Percentiles rank a stretch among this genome's conserved stretches.
phyloP scores from a whole-genome alignment of 2,888 invertebrate species.

The Drosophila glabriapex region DNA sequence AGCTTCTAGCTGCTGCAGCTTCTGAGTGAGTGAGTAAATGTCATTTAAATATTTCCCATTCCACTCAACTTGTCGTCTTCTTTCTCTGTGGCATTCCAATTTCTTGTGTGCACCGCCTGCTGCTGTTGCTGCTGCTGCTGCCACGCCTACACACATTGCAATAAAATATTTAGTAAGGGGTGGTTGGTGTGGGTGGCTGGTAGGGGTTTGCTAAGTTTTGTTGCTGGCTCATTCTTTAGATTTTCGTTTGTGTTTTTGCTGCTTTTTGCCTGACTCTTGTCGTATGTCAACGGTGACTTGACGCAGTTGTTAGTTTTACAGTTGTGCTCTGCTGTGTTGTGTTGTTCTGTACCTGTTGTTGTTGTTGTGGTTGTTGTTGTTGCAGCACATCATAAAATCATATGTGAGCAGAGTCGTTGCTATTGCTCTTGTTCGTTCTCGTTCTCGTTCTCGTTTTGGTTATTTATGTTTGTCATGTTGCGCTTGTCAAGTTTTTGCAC shows the following conservation, averaged over 20 bases:
- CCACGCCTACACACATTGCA: constrained; percentile 45
- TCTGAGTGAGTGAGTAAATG: constrained; percentile 76
- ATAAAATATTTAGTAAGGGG: constrained; percentile 71
- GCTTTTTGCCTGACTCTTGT: constrained; percentile 58
- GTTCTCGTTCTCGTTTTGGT: constrained; percentile 51
- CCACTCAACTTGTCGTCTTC: constrained; percentile 36
- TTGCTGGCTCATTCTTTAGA: constrained; percentile 47
- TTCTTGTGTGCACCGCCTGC: constrained; percentile 60
- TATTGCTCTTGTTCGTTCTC: constrained; percentile 29
- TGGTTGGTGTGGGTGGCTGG: background rate
- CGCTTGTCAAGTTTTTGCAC: constrained; percentile 82
- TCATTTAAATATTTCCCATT: constrained; percentile 75
- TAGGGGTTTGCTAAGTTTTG: constrained; percentile 2
- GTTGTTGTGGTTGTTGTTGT: constrained; percentile 24
- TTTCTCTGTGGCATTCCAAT: constrained; percentile 76
- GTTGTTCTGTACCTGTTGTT: constrained; percentile 13
- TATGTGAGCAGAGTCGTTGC: constrained; percentile 37
- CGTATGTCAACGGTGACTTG: constrained; percentile 76
- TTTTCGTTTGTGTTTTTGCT: constrained; percentile 43
- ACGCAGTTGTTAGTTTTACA: constrained; percentile 78
- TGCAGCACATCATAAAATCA: constrained; percentile 76
- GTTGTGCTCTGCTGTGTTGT: constrained; percentile 10
- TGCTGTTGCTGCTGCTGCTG: background rate
- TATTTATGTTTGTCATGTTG: constrained; percentile 81
- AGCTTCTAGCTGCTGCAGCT: background rate